Base-by-base conservation (phyloP, 1,140 invertebrate species). In the Philopotamus ludificatus region DNA sequence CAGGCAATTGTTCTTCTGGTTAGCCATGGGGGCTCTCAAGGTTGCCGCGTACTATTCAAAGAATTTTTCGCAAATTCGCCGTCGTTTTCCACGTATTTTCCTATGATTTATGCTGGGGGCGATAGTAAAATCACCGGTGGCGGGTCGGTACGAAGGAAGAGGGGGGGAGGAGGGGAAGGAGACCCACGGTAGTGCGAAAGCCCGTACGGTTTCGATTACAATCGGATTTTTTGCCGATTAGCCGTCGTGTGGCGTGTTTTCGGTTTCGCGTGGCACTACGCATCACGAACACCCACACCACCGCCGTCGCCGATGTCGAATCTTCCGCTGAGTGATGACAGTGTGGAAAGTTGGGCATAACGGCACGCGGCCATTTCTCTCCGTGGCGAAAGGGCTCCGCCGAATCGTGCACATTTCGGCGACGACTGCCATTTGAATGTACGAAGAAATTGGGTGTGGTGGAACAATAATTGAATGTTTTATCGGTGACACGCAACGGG, bases 401-500 rank as follows among this genome's bases (percentile, higher is more conserved):
- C n/a, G n/a, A n/a, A n/a, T n/a, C n/a, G n/a, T n/a, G n/a, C n/a
- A n/a, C n/a, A n/a, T n/a, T n/a, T n/a, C n/a, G n/a, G n/a, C n/a
- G n/a, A n/a, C n/a, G n/a, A n/a, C n/a, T n/a, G n/a, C n/a, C n/a
- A n/a, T n/a, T n/a, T n/a, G n/a, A n/a, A n/a, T n/a, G n/a, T 18
- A 4, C 10, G 21, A 22, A 22, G 20, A 15, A 4, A 51, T 9
- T 3, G 22, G 28, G 12, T 28, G 2, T 9, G 22, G 57, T 18
- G 41, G 25, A 42, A n/a, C n/a, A 39, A 39, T 8, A 47, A 47
- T 47, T 47, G 44, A 47, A 9, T 47, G 18, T 47, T 47, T 47
- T 16, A 20, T 20, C 44, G 15, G 8, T 16, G 44, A 9, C 44
- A 47, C 44, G 44, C 44, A 7, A 47, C n/a, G n/a, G n/a, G n/a